Evolutionary conservation across 1,140 invertebrate genomes (phyloP).

Genomic region (Pentalonia nigronervosa): DNA sequence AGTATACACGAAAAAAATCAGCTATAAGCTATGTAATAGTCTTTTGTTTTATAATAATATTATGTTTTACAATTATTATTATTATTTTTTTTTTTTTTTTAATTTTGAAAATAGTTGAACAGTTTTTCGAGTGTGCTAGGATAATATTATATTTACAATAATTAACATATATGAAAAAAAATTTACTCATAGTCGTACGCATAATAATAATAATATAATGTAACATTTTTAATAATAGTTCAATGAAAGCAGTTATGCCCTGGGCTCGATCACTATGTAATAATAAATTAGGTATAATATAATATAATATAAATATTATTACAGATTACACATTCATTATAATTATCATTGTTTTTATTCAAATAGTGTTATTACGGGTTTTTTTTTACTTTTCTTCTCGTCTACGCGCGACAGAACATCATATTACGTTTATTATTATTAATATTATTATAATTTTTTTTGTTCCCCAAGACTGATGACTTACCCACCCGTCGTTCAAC

Average conservation of each 20-base stretch:
- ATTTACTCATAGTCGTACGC: slow-evolving; percentile 50
- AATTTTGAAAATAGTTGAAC: slow-evolving; percentile 36
- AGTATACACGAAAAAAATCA: slow-evolving; percentile 19
- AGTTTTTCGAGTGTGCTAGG: slow-evolving; percentile 56
- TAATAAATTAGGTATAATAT: background rate
- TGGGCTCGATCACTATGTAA: slow-evolving; percentile 27
- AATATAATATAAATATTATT: background rate
- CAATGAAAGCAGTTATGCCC: slow-evolving; percentile 45
- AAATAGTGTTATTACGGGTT: background rate
- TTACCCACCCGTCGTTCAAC: background rate
- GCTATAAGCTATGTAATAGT: background rate
- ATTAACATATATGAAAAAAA: slow-evolving; percentile 18
- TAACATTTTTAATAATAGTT: slow-evolving; percentile 45
- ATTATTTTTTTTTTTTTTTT: slow-evolving; percentile 33
- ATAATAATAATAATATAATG: slow-evolving; percentile 43
- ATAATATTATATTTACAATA: slow-evolving; percentile 53
- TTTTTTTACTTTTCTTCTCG: background rate
- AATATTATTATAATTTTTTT: background rate
- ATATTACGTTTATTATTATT: slow-evolving; percentile 11
- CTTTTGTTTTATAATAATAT: slow-evolving; percentile 38
- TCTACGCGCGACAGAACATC: background rate
- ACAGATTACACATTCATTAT: background rate
- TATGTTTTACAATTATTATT: slow-evolving; percentile 35
- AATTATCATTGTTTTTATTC: background rate
- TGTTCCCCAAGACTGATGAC: slow-evolving; percentile 24